phyloP scores from a whole-genome alignment of 2,888 invertebrate species.

The Drosophila tanythrix region DNA sequence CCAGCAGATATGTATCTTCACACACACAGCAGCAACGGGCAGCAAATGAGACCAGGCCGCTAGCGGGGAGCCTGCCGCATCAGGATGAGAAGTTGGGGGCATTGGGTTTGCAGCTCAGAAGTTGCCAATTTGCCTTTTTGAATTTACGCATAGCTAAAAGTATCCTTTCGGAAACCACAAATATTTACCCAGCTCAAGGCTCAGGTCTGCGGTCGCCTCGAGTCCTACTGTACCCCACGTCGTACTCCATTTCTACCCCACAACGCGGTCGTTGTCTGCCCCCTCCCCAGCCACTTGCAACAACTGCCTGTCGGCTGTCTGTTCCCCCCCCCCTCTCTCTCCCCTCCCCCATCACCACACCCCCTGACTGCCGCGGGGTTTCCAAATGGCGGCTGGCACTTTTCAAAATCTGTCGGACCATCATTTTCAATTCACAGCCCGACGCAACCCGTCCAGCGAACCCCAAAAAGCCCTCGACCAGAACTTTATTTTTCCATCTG shows the following conservation, averaged over 20 bases:
- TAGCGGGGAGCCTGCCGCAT: background rate
- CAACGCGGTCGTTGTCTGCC: conserved; percentile 13
- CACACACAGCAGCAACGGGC: conserved; percentile 55
- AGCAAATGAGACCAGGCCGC: conserved; percentile 50
- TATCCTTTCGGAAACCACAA: conserved; percentile 83
- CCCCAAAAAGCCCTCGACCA: conserved; percentile 64
- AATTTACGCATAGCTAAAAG: conserved; percentile 82
- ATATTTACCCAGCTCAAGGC: conserved; percentile 84
- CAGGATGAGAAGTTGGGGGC: background rate
- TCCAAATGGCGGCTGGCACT: conserved; percentile 58
- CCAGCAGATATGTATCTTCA: conserved; percentile 66
- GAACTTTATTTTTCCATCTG: conserved; percentile 82
- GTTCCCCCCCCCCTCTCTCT: background rate
- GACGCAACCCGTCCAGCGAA: conserved; percentile 25
- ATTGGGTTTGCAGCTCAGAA: conserved; percentile 54
- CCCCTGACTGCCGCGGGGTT: background rate
- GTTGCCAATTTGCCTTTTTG: conserved; percentile 83
- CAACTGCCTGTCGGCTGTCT: conserved; percentile 54
- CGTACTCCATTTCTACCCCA: background rate
- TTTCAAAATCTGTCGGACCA: conserved; percentile 78
- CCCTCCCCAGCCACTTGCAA: conserved; percentile 51
- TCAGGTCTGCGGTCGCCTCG: conserved; percentile 75
- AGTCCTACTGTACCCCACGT: conserved; percentile 35
- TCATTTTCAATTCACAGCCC: conserved; percentile 69
- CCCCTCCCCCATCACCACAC: background rate